phyloP scores from a whole-genome alignment of 2,113 vertebrate genomes.

The Onychostruthus taczanowskii region DNA sequence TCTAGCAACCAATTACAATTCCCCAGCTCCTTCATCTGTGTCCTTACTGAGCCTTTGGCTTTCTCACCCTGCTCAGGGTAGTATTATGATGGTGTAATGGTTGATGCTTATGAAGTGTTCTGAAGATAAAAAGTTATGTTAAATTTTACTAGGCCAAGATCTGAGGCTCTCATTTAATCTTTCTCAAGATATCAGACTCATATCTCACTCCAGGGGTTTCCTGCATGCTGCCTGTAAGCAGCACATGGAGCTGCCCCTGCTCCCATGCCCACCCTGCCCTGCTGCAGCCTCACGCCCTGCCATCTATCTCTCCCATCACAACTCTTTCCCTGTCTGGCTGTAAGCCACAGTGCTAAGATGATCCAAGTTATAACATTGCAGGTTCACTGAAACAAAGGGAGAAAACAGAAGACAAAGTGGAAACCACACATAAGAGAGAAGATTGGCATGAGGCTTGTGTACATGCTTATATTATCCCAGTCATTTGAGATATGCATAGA shows the following conservation, averaged over 20 bases:
- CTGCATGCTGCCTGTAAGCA: neutral
- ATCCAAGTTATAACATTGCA: neutral
- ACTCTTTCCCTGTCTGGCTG: neutral
- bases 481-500: neutral
- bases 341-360: neutral
- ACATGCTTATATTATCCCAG: neutral
- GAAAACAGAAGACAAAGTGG: neutral
- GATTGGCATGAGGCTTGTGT: neutral
- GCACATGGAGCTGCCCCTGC: neutral
- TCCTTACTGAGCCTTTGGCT: neutral
- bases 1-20: neutral
- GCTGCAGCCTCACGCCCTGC: neutral
- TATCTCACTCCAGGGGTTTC: neutral
- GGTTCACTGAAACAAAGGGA: neutral
- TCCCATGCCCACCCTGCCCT: neutral
- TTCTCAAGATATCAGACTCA: neutral
- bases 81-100: neutral
- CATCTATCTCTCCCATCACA: neutral
- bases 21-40: neutral
- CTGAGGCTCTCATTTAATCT: neutral
- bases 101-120: neutral
- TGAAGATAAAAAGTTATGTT: neutral
- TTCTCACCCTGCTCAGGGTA: neutral
- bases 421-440: neutral
- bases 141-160: neutral